Conservation (phyloP, 1,140 invertebrate species). For the Drosophila cardini region DNA sequence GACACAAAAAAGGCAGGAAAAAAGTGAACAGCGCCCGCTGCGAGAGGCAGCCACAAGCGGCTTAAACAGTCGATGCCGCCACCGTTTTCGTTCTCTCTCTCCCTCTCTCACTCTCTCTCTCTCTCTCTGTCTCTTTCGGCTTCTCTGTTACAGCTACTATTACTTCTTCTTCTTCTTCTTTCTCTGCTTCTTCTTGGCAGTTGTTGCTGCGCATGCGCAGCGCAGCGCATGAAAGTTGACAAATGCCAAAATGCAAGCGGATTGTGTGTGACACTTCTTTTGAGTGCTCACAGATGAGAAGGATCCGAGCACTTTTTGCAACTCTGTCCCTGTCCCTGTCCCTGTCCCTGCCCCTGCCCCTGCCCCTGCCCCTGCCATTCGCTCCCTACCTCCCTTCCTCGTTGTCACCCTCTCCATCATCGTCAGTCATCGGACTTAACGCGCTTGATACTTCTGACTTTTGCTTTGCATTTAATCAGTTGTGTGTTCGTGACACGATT, state of each 20-base stretch:
- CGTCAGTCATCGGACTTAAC: slow-evolving; percentile 15
- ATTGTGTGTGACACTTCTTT: slow-evolving; percentile 80
- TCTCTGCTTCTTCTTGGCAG: neutral
- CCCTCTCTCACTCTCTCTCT: slow-evolving; percentile 17
- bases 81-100: slow-evolving; percentile 32
- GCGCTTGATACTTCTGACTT: slow-evolving; percentile 5
- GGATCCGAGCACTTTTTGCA: slow-evolving; percentile 13
- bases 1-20: slow-evolving; percentile 49
- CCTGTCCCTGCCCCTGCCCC: neutral
- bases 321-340: neutral
- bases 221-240: slow-evolving; percentile 76
- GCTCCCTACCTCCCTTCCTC: no score
- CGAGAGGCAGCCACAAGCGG: slow-evolving; percentile 41
- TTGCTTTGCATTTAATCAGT: slow-evolving; percentile 7
- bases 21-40: slow-evolving; percentile 46
- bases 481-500: neutral
- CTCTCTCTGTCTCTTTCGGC: slow-evolving; percentile 17
- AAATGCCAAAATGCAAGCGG: slow-evolving; percentile 83
- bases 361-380: no score
- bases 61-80: slow-evolving; percentile 61
- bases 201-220: slow-evolving; percentile 69
- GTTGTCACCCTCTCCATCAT: no score
- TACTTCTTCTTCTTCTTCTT: neutral
- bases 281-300: slow-evolving; percentile 41
- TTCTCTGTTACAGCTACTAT: neutral